Evolutionary conservation across 2,797 vertebrate species (phyloP).

Genomic region (Sebastes steindachneri): DNA sequence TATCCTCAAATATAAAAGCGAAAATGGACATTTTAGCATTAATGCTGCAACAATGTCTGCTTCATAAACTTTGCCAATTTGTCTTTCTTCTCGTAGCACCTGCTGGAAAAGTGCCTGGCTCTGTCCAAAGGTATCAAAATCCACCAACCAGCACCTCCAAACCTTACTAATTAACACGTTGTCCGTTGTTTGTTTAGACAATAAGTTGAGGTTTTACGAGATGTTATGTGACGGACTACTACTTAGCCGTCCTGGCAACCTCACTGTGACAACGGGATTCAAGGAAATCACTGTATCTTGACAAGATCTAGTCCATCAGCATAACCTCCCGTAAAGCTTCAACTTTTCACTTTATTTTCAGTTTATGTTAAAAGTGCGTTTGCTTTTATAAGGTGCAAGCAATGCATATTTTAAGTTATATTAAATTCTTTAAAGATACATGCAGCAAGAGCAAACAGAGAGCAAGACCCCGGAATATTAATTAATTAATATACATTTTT

Average conservation of each 20-base stretch:
- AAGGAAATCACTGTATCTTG: neutral
- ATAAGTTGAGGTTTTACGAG: neutral
- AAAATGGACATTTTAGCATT: neutral
- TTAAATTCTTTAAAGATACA: too few relatives aligned
- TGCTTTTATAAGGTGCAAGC: neutral
- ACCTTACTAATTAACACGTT: neutral
- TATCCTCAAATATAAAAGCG: neutral
- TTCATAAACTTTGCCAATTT: neutral
- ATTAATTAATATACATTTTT: too few relatives aligned
- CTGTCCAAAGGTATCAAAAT: neutral
- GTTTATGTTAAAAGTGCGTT: neutral
- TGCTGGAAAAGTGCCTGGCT: neutral
- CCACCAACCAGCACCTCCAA: neutral
- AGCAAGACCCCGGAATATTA: too few relatives aligned
- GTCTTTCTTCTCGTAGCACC: neutral
- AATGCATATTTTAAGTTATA: neutral
- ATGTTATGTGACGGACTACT: neutral
- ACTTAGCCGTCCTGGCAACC: neutral
- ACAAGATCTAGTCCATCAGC: neutral
- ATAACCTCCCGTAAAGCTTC: neutral
- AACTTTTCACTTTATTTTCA: neutral
- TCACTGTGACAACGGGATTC: neutral
- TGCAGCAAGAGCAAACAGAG: too few relatives aligned
- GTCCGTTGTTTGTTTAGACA: too few relatives aligned
- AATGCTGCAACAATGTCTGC: neutral